Percentiles rank a stretch among this genome's conserved stretches.
Conservation (phyloP, 1,140 invertebrate species). For the Hyphantria cunea region DNA sequence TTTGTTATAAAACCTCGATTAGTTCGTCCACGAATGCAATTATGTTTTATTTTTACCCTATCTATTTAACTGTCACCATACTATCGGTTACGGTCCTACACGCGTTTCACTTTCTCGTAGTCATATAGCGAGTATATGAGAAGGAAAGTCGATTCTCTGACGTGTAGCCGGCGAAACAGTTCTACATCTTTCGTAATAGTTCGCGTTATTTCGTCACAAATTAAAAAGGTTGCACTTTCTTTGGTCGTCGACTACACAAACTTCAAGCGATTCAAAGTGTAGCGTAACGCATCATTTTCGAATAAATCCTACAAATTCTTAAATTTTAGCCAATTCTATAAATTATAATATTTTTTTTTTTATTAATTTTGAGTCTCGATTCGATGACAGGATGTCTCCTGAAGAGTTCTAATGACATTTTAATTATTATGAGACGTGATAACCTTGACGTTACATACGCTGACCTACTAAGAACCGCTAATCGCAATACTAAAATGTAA, state of each 20-base stretch:
- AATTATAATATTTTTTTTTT: constrained; percentile 43
- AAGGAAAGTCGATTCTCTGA: constrained; percentile 49
- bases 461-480: constrained; percentile 11
- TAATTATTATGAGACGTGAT: constrained; percentile 36
- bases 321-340: constrained; percentile 66
- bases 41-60: constrained; percentile 72
- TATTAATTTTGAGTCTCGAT: constrained; percentile 50
- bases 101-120: constrained; percentile 45
- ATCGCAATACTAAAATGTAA: constrained; percentile 11
- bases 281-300: constrained; percentile 45
- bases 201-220: constrained; percentile 1
- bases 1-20: constrained; percentile 65
- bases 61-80: constrained; percentile 54
- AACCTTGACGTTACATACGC: constrained; percentile 14
- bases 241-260: constrained; percentile 33
- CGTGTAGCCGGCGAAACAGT: constrained; percentile 32
- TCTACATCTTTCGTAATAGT: constrained; percentile 7
- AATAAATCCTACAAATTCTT: constrained; percentile 54
- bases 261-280: constrained; percentile 41
- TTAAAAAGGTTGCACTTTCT: constrained; percentile 12
- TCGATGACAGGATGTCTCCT: constrained; percentile 47
- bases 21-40: constrained; percentile 73
- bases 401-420: constrained; percentile 39
- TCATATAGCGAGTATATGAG: constrained; percentile 71
- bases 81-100: constrained; percentile 44